Percentiles rank a stretch among this genome's conserved stretches.
Conservation (phyloP, 2,888 invertebrate genomes). For the Altica lythri region DNA sequence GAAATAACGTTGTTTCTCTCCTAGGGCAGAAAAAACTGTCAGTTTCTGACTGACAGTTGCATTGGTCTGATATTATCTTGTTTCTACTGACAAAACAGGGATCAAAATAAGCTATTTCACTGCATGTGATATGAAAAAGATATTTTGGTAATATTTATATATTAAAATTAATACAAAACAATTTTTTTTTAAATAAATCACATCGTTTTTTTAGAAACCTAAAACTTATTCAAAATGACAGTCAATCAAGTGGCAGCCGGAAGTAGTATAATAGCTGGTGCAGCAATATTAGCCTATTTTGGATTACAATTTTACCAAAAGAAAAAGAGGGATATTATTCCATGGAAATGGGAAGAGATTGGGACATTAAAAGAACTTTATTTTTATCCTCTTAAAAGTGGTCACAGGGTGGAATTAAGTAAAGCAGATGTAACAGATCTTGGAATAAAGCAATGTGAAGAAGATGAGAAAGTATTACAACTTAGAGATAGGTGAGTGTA, state of each 20-base stretch:
- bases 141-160: too few relatives aligned
- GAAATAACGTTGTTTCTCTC: too few relatives aligned
- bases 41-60: too few relatives aligned
- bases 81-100: too few relatives aligned
- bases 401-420: slow-evolving; percentile 49
- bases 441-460: slow-evolving; percentile 46
- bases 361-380: slow-evolving; percentile 50
- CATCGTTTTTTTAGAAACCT: too few relatives aligned
- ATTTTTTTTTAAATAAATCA: too few relatives aligned
- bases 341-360: slow-evolving; percentile 50
- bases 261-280: slow-evolving; percentile 34
- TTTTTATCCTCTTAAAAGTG: slow-evolving; percentile 55
- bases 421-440: slow-evolving; percentile 49
- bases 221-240: too few relatives aligned
- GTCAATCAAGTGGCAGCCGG: slow-evolving; percentile 27
- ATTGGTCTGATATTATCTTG: too few relatives aligned
- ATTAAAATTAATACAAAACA: too few relatives aligned
- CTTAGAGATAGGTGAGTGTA: slow-evolving; percentile 49
- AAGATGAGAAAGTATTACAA: slow-evolving; percentile 42
- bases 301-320: slow-evolving; percentile 41
- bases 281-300: slow-evolving; percentile 40
- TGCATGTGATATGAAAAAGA: too few relatives aligned
- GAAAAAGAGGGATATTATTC: slow-evolving; percentile 44
- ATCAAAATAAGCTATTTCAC: too few relatives aligned
- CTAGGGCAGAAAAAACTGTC: too few relatives aligned